Percentiles rank a stretch among this genome's conserved stretches.
phyloP scores from a whole-genome alignment of 1,140 invertebrate species.

The Drosophila gunungcola region DNA sequence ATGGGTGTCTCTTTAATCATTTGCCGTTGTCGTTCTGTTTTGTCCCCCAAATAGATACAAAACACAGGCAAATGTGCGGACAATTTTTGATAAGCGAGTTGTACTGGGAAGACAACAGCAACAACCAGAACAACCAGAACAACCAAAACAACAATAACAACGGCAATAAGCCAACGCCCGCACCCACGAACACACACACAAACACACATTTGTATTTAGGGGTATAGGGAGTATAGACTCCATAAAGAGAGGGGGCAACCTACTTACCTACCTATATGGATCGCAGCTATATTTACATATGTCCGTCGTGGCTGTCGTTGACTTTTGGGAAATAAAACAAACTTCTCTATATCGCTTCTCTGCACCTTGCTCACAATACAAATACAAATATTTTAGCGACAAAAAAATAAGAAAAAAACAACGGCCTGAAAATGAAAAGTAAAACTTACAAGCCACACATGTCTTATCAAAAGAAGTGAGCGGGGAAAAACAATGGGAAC shows the following conservation, averaged over 20 bases:
- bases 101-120: slow-evolving; percentile 39
- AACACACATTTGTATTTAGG: slow-evolving; percentile 6
- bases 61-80: slow-evolving; percentile 29
- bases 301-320: slow-evolving; percentile 55
- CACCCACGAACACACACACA: slow-evolving; percentile 53
- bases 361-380: slow-evolving; percentile 57
- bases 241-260: slow-evolving; percentile 8
- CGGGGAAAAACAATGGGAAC: slow-evolving; percentile 21
- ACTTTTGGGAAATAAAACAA: slow-evolving; percentile 77
- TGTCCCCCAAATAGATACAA: slow-evolving; percentile 47
- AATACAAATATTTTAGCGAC: slow-evolving; percentile 77
- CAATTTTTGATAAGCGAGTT: slow-evolving; percentile 66
- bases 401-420: slow-evolving; percentile 8
- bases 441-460: slow-evolving; percentile 45
- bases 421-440: slow-evolving; percentile 48
- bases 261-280: slow-evolving; percentile 65
- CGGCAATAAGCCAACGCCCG: slow-evolving; percentile 68
- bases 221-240: background rate
- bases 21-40: slow-evolving; percentile 38
- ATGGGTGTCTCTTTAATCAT: slow-evolving; percentile 60
- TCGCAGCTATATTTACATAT: slow-evolving; percentile 75
- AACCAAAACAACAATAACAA: slow-evolving; percentile 24
- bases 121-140: slow-evolving; percentile 12
- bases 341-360: slow-evolving; percentile 14
- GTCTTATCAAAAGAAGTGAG: slow-evolving; percentile 36